phyloP scores from a whole-genome alignment of 2,797 vertebrate species.

The Nannoperca obscura region DNA sequence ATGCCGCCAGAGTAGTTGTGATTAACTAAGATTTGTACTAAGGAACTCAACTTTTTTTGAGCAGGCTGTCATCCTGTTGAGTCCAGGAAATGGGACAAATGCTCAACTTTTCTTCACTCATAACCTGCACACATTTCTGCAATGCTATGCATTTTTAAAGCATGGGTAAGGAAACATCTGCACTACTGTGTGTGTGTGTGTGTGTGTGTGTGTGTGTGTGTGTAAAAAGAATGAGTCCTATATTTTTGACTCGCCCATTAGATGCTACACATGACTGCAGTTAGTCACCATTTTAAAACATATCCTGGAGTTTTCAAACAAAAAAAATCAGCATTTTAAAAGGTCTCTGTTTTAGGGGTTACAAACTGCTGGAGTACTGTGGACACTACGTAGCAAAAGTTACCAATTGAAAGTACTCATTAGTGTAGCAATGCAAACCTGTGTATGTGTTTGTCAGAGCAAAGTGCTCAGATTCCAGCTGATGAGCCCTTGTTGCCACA shows the following conservation, averaged over 20 bases:
- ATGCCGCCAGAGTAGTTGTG: constrained; percentile 62
- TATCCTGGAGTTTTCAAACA: too few species aligned
- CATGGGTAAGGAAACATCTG: constrained; percentile 51
- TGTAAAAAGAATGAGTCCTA: not conserved
- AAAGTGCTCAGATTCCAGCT: constrained; percentile 13
- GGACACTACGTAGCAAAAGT: too few species aligned
- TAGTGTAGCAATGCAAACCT: not conserved
- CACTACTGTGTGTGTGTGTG: not conserved
- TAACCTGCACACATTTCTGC: constrained; percentile 36
- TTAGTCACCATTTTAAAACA: not conserved
- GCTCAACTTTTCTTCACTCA: constrained; percentile 24
- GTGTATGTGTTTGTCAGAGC: constrained; percentile 21
- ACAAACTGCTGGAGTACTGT: too few species aligned
- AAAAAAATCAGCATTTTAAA: too few species aligned
- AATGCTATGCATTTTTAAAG: constrained; percentile 27
- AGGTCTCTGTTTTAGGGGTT: too few species aligned
- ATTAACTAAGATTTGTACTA: constrained; percentile 71
- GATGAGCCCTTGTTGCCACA: not conserved
- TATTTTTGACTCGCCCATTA: constrained; percentile 27
- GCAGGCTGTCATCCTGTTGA: constrained; percentile 48
- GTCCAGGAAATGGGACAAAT: constrained; percentile 29
- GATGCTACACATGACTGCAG: constrained; percentile 31
- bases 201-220: too few species aligned
- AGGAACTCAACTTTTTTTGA: constrained; percentile 42
- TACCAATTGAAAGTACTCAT: constrained; percentile 23